These are phyloP conservation scores for Clitarchus hookeri DNA, from an alignment of 2,888 invertebrate species.

Conservation along the genomic window DNA sequence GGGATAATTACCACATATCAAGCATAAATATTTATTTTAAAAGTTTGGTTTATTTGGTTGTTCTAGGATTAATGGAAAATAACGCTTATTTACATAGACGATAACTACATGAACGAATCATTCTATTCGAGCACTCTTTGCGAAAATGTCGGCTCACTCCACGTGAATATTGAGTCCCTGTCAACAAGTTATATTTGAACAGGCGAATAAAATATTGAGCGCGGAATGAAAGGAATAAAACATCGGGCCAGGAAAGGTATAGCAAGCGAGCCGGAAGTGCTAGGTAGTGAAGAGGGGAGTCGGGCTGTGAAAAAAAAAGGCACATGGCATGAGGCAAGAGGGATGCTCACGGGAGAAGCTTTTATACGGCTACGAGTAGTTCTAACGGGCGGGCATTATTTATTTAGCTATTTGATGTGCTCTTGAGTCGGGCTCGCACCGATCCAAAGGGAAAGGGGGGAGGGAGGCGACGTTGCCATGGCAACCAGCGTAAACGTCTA, in stretches of 20 bases:
- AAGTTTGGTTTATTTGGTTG: too few species aligned
- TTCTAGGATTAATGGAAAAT: too few species aligned
- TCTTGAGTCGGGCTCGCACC: neutral
- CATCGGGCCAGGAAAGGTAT: neutral
- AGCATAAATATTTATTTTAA: too few species aligned
- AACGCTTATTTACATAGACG: too few species aligned
- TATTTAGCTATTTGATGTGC: conserved; percentile 21
- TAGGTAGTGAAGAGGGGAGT: too few species aligned
- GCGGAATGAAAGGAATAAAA: neutral
- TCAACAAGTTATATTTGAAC: neutral
- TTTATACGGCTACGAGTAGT: conserved; percentile 18
- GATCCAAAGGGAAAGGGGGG: neutral
- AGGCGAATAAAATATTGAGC: conserved; percentile 2
- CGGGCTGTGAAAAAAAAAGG: neutral
- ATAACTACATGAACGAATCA: too few species aligned
- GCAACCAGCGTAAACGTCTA: neutral
- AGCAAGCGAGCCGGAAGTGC: neutral
- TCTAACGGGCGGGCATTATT: conserved; percentile 18
- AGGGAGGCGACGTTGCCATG: neutral
- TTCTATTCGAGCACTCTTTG: too few species aligned
- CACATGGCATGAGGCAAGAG: neutral
- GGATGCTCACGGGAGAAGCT: neutral
- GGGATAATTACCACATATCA: too few species aligned
- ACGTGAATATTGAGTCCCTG: neutral
- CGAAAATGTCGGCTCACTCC: too few species aligned